Evolutionary conservation across 2,797 vertebrate genomes (phyloP).

Genomic region (Pipistrellus pygmaeus): DNA sequence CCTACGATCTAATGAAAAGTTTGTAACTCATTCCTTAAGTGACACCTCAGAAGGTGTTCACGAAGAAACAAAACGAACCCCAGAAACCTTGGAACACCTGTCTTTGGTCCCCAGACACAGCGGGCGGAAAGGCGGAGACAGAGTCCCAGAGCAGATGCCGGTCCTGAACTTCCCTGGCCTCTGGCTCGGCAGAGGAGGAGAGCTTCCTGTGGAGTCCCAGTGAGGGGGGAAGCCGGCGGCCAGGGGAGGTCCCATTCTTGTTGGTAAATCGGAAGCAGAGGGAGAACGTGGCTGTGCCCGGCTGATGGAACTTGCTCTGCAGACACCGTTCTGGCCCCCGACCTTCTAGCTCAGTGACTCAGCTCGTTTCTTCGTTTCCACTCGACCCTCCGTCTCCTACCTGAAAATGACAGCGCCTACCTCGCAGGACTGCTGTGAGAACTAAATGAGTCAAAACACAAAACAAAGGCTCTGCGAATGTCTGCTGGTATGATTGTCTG

Average conservation of each 20-base stretch:
- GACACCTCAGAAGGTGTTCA: neutral
- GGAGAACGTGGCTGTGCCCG: fast-evolving
- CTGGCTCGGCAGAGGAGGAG: neutral
- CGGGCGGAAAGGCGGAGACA: neutral
- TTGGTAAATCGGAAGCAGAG: neutral
- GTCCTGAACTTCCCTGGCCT: neutral
- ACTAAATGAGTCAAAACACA: neutral
- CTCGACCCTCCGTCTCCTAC: neutral
- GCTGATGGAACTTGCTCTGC: neutral
- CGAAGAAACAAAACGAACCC: neutral
- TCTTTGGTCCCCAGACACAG: neutral
- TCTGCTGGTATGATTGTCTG: neutral
- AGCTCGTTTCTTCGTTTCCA: neutral
- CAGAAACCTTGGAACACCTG: neutral
- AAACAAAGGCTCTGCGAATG: neutral
- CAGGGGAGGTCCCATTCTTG: neutral
- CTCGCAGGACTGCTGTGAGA: neutral
- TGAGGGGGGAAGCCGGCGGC: neutral
- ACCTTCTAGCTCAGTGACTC: neutral
- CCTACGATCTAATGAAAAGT: neutral
- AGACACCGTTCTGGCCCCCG: neutral
- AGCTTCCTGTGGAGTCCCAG: neutral
- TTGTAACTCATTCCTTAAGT: conserved; percentile 13
- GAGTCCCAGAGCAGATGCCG: neutral
- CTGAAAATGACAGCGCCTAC: neutral